A percentile compares a stretch with the other conserved stretches of the same genome.
Conservation (phyloP, 1,140 invertebrate genomes). For the Drosophila burlai region DNA sequence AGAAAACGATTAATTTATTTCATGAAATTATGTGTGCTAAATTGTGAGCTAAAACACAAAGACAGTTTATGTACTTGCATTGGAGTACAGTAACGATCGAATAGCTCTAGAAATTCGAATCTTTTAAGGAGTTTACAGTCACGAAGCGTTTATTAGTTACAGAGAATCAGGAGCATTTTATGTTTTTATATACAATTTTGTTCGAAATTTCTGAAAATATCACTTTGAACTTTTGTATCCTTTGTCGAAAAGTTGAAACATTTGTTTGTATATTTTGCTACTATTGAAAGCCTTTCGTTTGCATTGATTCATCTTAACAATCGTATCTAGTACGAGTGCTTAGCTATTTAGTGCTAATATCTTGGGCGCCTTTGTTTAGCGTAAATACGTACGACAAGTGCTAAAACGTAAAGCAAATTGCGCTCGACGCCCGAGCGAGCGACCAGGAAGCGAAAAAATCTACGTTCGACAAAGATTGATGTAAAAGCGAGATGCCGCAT, state of each 20-base stretch:
- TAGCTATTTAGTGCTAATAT: constrained; percentile 28
- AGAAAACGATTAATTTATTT: constrained; percentile 61
- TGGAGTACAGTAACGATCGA: not conserved
- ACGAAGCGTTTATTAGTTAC: not conserved
- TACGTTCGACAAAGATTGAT: constrained; percentile 78
- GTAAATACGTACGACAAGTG: constrained; percentile 47
- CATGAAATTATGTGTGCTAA: constrained; percentile 56
- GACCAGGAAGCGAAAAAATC: constrained; percentile 73
- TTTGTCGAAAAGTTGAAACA: too few species aligned
- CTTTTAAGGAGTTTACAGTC: not conserved
- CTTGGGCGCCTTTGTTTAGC: constrained; percentile 29
- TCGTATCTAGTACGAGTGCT: not conserved
- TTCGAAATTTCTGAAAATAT: too few species aligned
- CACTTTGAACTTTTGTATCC: too few species aligned
- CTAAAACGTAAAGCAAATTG: constrained; percentile 53
- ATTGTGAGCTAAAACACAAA: constrained; percentile 36
- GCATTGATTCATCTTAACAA: not conserved
- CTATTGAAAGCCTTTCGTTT: not conserved
- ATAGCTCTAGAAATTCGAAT: not conserved
- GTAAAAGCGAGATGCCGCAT: constrained; percentile 71
- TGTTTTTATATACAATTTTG: too few species aligned
- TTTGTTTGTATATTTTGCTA: not conserved
- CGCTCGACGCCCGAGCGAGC: constrained; percentile 18
- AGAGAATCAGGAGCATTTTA: not conserved
- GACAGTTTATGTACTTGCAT: not conserved